A percentile compares a stretch with the other conserved stretches of the same genome.
Conservation (phyloP, 1,140 invertebrate genomes). For the Ptiloglossa arizonensis region DNA sequence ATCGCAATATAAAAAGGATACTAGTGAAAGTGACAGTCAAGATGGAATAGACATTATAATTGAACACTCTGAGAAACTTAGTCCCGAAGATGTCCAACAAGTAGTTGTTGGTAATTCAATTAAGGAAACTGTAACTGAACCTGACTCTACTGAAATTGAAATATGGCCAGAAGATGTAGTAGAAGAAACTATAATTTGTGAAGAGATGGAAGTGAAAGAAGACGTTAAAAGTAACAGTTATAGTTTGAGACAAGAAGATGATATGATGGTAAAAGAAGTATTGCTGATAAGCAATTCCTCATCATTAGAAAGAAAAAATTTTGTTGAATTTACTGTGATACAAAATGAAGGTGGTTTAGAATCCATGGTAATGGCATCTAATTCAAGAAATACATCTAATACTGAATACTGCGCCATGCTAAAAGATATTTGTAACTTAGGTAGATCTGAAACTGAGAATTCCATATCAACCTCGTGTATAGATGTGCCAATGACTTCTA, state of each 20-base stretch:
- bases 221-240: conserved; percentile 53
- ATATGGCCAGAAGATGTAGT: conserved; percentile 74
- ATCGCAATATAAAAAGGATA: conserved; percentile 51
- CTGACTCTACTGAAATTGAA: conserved; percentile 52
- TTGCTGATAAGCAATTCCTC: conserved; percentile 64
- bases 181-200: conserved; percentile 79
- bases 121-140: conserved; percentile 35
- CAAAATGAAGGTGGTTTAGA: conserved; percentile 69
- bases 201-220: conserved; percentile 77
- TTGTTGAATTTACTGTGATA: conserved; percentile 74
- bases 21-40: conserved; percentile 65
- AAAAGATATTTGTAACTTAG: conserved; percentile 60
- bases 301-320: conserved; percentile 63
- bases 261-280: conserved; percentile 70
- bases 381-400: conserved; percentile 22
- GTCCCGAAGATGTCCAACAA: conserved; percentile 62
- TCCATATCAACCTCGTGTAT: conserved; percentile 31
- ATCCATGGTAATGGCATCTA: conserved; percentile 64
- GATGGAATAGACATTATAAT: conserved; percentile 57
- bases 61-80: conserved; percentile 52
- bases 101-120: conserved; percentile 63
- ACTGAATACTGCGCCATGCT: conserved; percentile 54
- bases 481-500: conserved; percentile 40
- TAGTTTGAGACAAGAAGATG: conserved; percentile 49
- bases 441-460: conserved; percentile 49